phyloP scores from a whole-genome alignment of 2,797 vertebrate species.

The Pangasius macronema region DNA sequence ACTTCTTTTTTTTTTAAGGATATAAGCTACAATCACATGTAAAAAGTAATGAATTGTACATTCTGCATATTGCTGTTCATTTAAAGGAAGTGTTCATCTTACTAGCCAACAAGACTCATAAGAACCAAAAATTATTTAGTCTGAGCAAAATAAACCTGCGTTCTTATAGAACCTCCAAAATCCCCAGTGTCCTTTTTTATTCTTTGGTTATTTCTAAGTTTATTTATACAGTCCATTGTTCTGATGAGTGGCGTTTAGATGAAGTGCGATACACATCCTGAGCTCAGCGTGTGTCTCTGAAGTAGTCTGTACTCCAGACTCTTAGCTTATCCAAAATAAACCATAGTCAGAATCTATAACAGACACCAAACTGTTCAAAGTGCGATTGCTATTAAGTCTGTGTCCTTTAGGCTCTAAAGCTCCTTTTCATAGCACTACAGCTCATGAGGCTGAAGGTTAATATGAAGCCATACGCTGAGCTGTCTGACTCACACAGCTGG shows the following conservation, averaged over 20 bases:
- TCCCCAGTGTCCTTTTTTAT: background rate
- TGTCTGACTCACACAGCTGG: conserved; percentile 60
- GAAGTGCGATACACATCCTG: conserved; percentile 46
- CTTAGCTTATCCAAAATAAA: background rate
- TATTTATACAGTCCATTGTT: conserved; percentile 48
- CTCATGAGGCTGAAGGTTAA: conserved; percentile 34
- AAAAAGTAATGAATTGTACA: background rate
- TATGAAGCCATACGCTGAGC: conserved; percentile 47
- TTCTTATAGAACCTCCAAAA: background rate
- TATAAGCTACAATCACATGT: background rate
- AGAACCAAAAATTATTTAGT: background rate
- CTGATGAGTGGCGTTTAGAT: conserved; percentile 34
- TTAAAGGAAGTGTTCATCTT: background rate
- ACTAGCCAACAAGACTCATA: background rate
- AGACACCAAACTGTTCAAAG: conserved; percentile 1
- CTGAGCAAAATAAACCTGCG: background rate
- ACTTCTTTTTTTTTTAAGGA: background rate
- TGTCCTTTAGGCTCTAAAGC: conserved; percentile 20
- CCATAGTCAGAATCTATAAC: background rate
- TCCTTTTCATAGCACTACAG: conserved; percentile 38
- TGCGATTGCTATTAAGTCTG: conserved; percentile 19
- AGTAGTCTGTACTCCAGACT: conserved; percentile 23
- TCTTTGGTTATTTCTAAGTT: conserved; percentile 3
- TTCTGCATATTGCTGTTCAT: background rate
- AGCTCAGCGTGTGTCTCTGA: conserved; percentile 38